Evolutionary conservation across 2,797 vertebrate species (phyloP), one percentile per base, ranked within the genome.

Genomic region (Cryptoblepharus egeriae): DNA sequence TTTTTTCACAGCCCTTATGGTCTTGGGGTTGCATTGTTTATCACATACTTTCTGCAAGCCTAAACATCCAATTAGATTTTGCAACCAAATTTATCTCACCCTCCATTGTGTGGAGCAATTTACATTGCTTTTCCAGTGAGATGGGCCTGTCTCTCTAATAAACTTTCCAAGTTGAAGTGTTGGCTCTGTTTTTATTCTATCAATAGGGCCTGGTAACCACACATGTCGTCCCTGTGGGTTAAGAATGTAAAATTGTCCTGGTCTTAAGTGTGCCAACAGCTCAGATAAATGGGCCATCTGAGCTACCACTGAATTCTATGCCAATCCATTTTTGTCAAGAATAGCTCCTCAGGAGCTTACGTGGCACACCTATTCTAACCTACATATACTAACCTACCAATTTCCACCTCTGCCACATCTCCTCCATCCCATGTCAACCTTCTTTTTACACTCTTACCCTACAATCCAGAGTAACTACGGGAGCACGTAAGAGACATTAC

Each of bases 1-100:
- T 83, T 74, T 71, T 65, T n/a, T 49, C 42, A 35, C 49, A 81
- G 39, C 61, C 68, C 67, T 85, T 73, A 72, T 49, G 60, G 37
- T 77, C 30, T 28, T 67, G 49, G 37, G 30, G 15, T 81, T 60
- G 26, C 37, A 73, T 22, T 77, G 60, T 77, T 55, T 67, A 73
- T 77, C 68, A 52, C 74, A 37, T 11, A 61, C 52, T 64, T 22
- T 69, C 55, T 75, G 60, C 28, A 69, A 45, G 39, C 60, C 39
- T 52, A 12, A 77, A 61, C 70, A 52, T 77, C 20, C 45, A 65
- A 63, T 72, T 72, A 76, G 35, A 61, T 49, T 77, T 72, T 83
- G 71, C 57, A 55, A 68, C 58, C 67, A 63, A 72, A 72, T 26
- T 72, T 63, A 45, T 49, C 61, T 64, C 42, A 55, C 13, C 64